phyloP scores from a whole-genome alignment of 1,140 invertebrate genomes.

The Coptotermes formosanus region DNA sequence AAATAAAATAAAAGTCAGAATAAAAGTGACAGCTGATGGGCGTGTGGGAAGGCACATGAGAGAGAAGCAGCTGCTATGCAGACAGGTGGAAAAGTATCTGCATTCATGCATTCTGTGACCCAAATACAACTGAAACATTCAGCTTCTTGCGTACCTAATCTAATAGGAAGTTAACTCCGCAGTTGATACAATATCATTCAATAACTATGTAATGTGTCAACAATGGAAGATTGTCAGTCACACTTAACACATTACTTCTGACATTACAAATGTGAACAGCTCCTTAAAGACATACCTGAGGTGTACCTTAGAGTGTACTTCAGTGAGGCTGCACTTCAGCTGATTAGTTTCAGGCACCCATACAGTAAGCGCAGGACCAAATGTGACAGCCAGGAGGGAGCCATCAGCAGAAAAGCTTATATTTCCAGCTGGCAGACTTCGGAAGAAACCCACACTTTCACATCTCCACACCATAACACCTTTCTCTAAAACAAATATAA shows the following conservation, averaged over 20 bases:
- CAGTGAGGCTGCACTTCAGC: slow-evolving; percentile 37
- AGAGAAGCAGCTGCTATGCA: too few relatives aligned
- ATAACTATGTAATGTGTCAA: slow-evolving; percentile 21
- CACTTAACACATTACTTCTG: neutral
- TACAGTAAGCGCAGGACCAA: slow-evolving; percentile 66
- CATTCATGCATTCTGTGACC: too few relatives aligned
- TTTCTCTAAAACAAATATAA: neutral
- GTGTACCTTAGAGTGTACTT: slow-evolving; percentile 30
- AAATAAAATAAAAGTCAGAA: too few relatives aligned
- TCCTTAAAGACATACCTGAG: slow-evolving; percentile 27
- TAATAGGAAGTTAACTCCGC: neutral
- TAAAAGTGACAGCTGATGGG: too few relatives aligned
- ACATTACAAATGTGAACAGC: neutral
- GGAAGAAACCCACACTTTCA: slow-evolving; percentile 62
- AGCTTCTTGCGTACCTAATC: neutral
- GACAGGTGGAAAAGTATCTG: too few relatives aligned
- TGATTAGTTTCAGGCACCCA: slow-evolving; percentile 54
- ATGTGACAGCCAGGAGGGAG: slow-evolving; percentile 70
- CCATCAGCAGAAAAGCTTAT: slow-evolving; percentile 73
- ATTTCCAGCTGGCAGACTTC: slow-evolving; percentile 54
- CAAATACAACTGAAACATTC: too few relatives aligned
- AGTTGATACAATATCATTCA: neutral
- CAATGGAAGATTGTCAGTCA: neutral
- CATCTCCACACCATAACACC: slow-evolving; percentile 59
- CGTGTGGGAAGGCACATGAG: too few relatives aligned